These are phyloP conservation scores for Cyanistes caeruleus DNA, from an alignment of 2,113 vertebrate genomes.

Conservation along the genomic window DNA sequence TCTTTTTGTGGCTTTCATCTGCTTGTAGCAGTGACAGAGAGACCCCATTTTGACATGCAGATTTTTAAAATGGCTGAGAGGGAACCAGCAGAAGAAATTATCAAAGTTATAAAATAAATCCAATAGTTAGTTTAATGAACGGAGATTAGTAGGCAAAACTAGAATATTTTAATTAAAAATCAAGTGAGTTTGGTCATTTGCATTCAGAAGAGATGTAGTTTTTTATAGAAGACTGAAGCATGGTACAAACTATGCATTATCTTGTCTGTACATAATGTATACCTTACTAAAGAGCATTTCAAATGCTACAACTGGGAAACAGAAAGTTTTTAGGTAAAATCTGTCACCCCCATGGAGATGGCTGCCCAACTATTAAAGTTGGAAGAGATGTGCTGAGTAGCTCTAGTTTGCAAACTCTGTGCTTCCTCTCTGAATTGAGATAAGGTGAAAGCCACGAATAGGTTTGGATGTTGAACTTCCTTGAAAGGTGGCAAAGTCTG, in stretches of 20 bases:
- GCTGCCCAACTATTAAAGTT: background rate
- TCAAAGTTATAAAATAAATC: background rate
- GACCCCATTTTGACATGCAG: background rate
- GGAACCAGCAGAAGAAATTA: background rate
- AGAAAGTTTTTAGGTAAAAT: background rate
- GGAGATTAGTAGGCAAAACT: background rate
- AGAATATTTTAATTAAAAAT: background rate
- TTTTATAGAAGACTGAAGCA: background rate
- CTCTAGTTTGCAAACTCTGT: background rate
- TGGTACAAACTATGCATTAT: background rate
- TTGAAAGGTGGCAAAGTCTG: background rate
- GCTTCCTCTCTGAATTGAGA: background rate
- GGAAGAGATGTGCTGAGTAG: background rate
- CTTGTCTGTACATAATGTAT: background rate
- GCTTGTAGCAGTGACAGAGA: background rate
- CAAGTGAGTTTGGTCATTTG: background rate
- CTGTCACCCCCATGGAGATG: background rate
- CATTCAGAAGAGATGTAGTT: background rate
- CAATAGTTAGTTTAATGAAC: background rate
- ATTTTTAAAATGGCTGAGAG: background rate
- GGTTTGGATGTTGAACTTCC: background rate
- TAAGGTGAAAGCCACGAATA: background rate
- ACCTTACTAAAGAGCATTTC: background rate
- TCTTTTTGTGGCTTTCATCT: slow-evolving; percentile 48
- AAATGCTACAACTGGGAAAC: background rate